Conservation (phyloP, 2,888 invertebrate species). For the Ophion slaviceki region DNA sequence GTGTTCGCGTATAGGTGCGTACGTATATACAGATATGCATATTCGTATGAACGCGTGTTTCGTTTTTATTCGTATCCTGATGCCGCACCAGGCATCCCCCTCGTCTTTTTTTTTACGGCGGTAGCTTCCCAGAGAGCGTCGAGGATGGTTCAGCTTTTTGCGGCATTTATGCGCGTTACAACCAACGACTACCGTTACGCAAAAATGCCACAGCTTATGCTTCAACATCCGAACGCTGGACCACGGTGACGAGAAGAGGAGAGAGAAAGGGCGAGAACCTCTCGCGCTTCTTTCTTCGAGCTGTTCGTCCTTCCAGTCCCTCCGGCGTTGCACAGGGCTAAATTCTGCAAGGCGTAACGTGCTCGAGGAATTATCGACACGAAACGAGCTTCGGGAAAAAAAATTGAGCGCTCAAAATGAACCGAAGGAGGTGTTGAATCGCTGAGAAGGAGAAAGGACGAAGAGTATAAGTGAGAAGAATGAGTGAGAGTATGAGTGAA, state of each 20-base stretch:
- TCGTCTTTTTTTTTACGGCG: conserved; percentile 48
- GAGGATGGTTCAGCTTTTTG: conserved; percentile 47
- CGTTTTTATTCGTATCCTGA: conserved; percentile 11
- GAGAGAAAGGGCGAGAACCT: neutral
- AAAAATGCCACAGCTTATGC: conserved; percentile 51
- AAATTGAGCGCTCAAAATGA: conserved; percentile 30
- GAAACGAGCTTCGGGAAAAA: conserved; percentile 10
- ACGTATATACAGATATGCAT: neutral
- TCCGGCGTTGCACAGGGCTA: conserved; percentile 20
- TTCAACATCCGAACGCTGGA: conserved; percentile 37
- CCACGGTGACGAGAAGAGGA: conserved; percentile 22
- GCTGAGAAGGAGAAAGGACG: neutral
- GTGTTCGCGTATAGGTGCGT: conserved; percentile 13
- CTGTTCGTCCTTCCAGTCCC: neutral
- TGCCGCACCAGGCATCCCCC: neutral
- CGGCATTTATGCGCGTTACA: conserved; percentile 52
- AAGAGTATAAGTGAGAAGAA: conserved; percentile 14
- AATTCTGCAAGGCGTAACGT: conserved; percentile 16
- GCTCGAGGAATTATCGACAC: conserved; percentile 44
- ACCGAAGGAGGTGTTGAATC: conserved; percentile 33
- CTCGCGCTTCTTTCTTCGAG: conserved; percentile 34
- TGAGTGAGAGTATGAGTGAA: neutral
- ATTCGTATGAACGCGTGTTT: neutral
- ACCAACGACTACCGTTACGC: conserved; percentile 54
- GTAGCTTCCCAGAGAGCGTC: conserved; percentile 1